Percentiles rank a stretch among this genome's conserved stretches.
phyloP scores from a whole-genome alignment of 1,140 invertebrate species.

The Anastrepha obliqua region DNA sequence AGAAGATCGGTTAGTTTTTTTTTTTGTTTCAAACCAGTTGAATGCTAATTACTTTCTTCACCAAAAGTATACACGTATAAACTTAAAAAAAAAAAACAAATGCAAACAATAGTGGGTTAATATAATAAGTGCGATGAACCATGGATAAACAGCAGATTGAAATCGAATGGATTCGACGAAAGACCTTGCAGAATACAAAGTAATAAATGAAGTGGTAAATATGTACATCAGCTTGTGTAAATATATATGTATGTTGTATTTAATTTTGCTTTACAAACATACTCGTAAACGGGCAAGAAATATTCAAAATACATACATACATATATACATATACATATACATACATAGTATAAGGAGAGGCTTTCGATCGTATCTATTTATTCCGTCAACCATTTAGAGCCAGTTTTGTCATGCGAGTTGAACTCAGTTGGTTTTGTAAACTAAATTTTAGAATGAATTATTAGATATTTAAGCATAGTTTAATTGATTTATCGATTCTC shows the following conservation, averaged over 20 bases:
- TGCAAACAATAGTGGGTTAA: not conserved
- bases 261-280: no score
- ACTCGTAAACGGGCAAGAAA: no score
- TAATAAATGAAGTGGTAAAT: slow-evolving; percentile 8
- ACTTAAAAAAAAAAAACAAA: not conserved
- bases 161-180: not conserved
- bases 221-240: slow-evolving; percentile 1
- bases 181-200: not conserved
- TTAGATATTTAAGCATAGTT: no score
- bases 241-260: slow-evolving; percentile 5
- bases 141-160: not conserved
- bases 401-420: no score
- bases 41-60: not conserved
- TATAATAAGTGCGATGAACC: slow-evolving; percentile 3
- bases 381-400: no score
- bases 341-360: not conserved
- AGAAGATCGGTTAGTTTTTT: not conserved
- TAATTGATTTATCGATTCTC: no score
- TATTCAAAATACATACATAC: not conserved
- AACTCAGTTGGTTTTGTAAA: no score
- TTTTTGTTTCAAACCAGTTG: not conserved
- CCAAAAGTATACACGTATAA: not conserved
- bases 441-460: no score
- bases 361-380: no score
- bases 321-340: not conserved